Evolutionary conservation across 2,113 vertebrate species (phyloP).

Genomic region (Rhea pennata): DNA sequence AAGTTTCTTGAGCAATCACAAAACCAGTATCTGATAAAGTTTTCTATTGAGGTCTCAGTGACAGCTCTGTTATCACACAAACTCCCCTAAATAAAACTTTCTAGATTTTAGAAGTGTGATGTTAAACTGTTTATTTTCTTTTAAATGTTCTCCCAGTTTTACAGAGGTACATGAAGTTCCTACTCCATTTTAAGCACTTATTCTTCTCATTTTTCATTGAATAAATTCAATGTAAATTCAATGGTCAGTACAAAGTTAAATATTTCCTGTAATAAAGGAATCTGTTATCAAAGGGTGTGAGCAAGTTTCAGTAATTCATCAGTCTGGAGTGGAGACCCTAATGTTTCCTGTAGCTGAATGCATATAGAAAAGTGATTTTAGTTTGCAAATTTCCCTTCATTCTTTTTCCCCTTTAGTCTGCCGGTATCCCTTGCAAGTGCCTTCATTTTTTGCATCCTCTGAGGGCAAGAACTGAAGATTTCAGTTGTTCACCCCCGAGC

Average conservation of each 20-base stretch:
- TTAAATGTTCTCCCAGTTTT: background rate
- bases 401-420: too few relatives aligned
- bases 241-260: background rate
- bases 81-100: background rate
- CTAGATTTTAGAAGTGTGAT: background rate
- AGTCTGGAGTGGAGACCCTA: background rate
- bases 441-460: background rate
- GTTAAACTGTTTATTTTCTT: background rate
- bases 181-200: background rate
- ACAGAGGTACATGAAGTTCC: background rate
- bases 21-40: too few relatives aligned
- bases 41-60: too few relatives aligned
- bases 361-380: background rate
- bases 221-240: background rate
- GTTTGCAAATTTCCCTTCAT: background rate
- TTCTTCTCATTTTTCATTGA: background rate
- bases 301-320: background rate
- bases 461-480: background rate
- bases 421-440: background rate
- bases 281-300: background rate
- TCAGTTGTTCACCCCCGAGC: background rate
- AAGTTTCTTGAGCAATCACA: too few relatives aligned
- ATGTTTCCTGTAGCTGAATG: background rate
- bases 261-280: background rate
- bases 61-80: background rate